These are phyloP conservation scores for Esox masquinongy DNA, from an alignment of 2,797 vertebrate species.

Conservation along the genomic window DNA sequence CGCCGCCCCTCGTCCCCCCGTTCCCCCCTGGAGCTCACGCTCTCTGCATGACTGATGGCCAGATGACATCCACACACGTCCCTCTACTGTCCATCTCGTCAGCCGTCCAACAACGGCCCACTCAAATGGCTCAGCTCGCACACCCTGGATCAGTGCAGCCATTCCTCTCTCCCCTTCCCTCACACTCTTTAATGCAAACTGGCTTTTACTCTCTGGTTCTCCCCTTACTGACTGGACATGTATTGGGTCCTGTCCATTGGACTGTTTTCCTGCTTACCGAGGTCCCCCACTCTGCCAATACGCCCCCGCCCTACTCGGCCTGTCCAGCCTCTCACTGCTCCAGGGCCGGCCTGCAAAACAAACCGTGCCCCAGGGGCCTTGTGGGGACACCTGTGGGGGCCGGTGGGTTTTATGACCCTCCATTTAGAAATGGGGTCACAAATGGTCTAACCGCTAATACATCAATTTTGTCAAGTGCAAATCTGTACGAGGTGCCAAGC, in stretches of 20 bases:
- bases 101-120: constrained; percentile 44
- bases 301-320: constrained; percentile 59
- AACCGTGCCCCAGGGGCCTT: not conserved
- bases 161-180: constrained; percentile 23
- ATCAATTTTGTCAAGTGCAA: constrained; percentile 63
- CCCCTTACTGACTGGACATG: constrained; percentile 4
- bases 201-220: constrained; percentile 6
- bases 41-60: constrained; percentile 65
- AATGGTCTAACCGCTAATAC: constrained; percentile 42
- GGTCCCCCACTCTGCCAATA: constrained; percentile 55
- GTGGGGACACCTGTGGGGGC: constrained; percentile 25
- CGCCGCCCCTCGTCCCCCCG: constrained; percentile 16
- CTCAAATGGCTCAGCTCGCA: constrained; percentile 50
- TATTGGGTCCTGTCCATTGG: constrained; percentile 10
- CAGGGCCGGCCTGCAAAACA: constrained; percentile 1
- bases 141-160: constrained; percentile 42
- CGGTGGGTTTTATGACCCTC: constrained; percentile 30
- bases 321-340: constrained; percentile 21
- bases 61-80: constrained; percentile 77
- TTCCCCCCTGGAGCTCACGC: constrained; percentile 49
- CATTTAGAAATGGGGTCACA: constrained; percentile 55
- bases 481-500: constrained; percentile 65
- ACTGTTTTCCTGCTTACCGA: constrained; percentile 53
- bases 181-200: constrained; percentile 23
- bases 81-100: constrained; percentile 54